Conservation (phyloP, 2,113 vertebrate species). For the Cyanistes caeruleus region DNA sequence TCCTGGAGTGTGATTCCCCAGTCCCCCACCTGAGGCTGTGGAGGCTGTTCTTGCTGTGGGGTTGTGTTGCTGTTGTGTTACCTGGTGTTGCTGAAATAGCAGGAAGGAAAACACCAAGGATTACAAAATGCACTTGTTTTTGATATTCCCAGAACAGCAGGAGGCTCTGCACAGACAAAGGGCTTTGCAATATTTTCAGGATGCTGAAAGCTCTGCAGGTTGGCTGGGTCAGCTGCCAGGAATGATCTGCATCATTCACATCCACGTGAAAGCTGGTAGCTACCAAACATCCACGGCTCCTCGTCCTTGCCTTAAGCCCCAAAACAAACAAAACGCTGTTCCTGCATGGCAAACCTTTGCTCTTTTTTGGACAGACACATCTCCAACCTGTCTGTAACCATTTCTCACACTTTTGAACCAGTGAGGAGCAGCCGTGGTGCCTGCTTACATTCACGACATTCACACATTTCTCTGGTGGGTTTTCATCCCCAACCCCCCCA, state of each 20-base stretch:
- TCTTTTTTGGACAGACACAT: not conserved
- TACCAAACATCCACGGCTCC: not conserved
- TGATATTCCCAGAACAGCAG: not conserved
- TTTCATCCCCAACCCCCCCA: not conserved
- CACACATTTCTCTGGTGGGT: not conserved
- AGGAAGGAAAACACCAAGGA: not conserved
- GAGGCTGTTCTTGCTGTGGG: not conserved
- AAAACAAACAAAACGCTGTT: not conserved
- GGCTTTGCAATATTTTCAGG: not conserved
- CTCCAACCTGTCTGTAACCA: not conserved
- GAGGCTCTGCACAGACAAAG: not conserved
- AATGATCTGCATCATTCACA: not conserved
- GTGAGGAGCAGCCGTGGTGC: not conserved
- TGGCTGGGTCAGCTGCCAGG: not conserved
- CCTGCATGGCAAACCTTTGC: not conserved
- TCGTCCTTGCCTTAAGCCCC: not conserved
- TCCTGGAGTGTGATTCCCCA: not conserved
- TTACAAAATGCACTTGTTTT: not conserved
- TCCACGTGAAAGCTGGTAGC: not conserved
- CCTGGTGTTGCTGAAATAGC: not conserved
- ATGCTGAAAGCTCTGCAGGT: slow-evolving; percentile 1
- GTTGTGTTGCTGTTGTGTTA: not conserved
- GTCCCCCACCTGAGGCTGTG: not conserved
- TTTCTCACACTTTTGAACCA: not conserved
- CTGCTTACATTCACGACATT: not conserved